Evolutionary conservation across 2,888 invertebrate genomes (phyloP), one percentile per base, ranked within the genome.

Genomic region (Scaptomyza reducta): DNA sequence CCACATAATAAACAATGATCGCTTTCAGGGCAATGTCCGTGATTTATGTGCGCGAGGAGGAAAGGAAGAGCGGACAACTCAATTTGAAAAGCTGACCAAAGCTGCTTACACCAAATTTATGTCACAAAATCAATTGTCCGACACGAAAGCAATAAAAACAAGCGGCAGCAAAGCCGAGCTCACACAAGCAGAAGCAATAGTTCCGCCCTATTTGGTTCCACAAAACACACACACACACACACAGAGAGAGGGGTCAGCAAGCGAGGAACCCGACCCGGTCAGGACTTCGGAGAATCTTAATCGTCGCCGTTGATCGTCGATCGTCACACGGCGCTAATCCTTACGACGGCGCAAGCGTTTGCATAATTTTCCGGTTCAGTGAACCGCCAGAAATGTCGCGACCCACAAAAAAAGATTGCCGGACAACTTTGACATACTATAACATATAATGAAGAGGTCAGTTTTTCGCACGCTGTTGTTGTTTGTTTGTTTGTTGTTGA

Each of bases 91-190:
- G 59, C 69, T 73, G 86, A 70, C 70, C 86, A 70, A 74, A 74
- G 71, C 81, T 80, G 87, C 87, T 83, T 83, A 83, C 87, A 87
- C 51, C 57, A 50, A 82, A 87, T 77, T 73, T 66, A 80, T 84
- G 82, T 83, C 87, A 87, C 78, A 70, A 65, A 80, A 87, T 82
- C 82, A 82, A 82, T 87, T 82, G 82, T 82, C 71, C 84, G 66
- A 80, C 81, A 72, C 74, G 49, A 68, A 56, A 44, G 80, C 81
- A 87, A 82, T 80, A 87, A 87, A 80, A 84, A 75, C 81, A 80
- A 70, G 27, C 3, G 57, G 22, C 27, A 16, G 40, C 40, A 40
- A 2, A 40, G 38, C 25, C 6, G 14, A 16, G 31, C 5, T 6
- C 29, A 29, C 40, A 35, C 47, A 38, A 40, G 31, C 41, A 16